These are phyloP conservation scores for Nothocercus nigrocapillus DNA, from an alignment of 2,113 vertebrate genomes.

Conservation along the genomic window DNA sequence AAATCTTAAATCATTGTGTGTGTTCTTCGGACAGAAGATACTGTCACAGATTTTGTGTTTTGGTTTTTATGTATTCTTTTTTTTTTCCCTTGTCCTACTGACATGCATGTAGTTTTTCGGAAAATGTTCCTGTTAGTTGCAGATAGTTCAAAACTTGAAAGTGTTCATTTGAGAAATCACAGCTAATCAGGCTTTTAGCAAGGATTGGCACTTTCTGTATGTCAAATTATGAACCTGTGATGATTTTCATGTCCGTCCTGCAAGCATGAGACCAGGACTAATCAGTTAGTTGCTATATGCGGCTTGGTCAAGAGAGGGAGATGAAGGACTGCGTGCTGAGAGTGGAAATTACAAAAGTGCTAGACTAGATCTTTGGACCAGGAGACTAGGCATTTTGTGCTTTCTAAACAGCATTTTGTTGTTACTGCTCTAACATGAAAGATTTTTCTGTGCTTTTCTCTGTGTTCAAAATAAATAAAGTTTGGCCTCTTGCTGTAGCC, in stretches of 20 bases:
- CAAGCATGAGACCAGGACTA: not conserved
- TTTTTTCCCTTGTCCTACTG: not conserved
- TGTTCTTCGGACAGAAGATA: not conserved
- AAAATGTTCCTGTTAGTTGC: not conserved
- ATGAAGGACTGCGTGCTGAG: not conserved
- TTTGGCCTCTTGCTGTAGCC: not conserved
- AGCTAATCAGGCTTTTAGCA: not conserved
- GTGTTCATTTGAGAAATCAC: not conserved
- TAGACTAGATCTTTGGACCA: not conserved
- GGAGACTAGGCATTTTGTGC: not conserved
- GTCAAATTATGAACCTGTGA: fast-evolving
- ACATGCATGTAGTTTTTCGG: not conserved
- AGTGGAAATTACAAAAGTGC: fast-evolving
- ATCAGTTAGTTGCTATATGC: not conserved
- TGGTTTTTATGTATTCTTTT: not conserved
- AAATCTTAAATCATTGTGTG: not conserved
- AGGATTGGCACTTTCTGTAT: not conserved
- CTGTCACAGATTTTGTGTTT: not conserved
- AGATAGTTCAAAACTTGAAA: not conserved
- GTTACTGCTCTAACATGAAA: not conserved
- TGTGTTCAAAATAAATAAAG: not conserved
- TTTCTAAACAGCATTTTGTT: not conserved
- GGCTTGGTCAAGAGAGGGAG: constrained; percentile 20
- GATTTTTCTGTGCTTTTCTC: not conserved
- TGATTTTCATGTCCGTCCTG: not conserved